A percentile compares a stretch with the other conserved stretches of the same genome.
phyloP scores from a whole-genome alignment of 2,888 invertebrate species.

The Plagiodera versicolora region DNA sequence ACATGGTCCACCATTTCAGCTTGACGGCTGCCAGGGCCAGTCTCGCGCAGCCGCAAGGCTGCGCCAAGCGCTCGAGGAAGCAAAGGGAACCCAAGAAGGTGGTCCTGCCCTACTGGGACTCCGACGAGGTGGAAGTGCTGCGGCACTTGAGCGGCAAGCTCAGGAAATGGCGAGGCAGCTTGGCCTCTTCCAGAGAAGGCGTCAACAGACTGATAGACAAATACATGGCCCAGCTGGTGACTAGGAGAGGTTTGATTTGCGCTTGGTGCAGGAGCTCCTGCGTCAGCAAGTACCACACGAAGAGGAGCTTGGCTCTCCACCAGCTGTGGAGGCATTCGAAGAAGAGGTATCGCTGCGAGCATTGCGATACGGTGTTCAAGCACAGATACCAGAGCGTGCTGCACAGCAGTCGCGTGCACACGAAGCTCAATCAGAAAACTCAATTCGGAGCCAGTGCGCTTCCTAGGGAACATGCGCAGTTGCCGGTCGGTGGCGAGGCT shows the following conservation, averaged over 20 bases:
- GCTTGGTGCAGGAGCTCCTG: slow-evolving; percentile 49
- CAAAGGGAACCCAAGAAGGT: slow-evolving; percentile 59
- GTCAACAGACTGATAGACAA: slow-evolving; percentile 48
- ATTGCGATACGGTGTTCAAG: slow-evolving; percentile 54
- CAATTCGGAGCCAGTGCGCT: slow-evolving; percentile 43
- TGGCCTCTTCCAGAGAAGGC: slow-evolving; percentile 36
- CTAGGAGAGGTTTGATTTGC: slow-evolving; percentile 48
- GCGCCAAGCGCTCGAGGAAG: slow-evolving; percentile 51
- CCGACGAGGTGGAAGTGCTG: slow-evolving; percentile 46
- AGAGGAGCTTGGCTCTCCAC: slow-evolving; percentile 56
- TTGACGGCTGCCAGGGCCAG: slow-evolving; percentile 40
- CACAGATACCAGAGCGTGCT: slow-evolving; percentile 58
- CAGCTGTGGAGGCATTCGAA: slow-evolving; percentile 57
- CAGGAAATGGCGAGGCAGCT: slow-evolving; percentile 41
- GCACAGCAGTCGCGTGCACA: slow-evolving; percentile 55
- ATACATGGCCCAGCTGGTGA: slow-evolving; percentile 51
- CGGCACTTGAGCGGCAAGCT: slow-evolving; percentile 46
- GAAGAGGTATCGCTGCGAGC: slow-evolving; percentile 55
- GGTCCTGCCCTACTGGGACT: slow-evolving; percentile 50
- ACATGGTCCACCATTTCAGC: slow-evolving; percentile 56
- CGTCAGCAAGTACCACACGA: slow-evolving; percentile 55
- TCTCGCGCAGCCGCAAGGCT: slow-evolving; percentile 43
- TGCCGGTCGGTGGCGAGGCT: slow-evolving; percentile 44
- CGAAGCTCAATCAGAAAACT: slow-evolving; percentile 40
- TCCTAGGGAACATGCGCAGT: slow-evolving; percentile 46